Evolutionary conservation across 1,140 invertebrate genomes (phyloP), one percentile per base, ranked within the genome.

Genomic region (Eubasilissa regina): DNA sequence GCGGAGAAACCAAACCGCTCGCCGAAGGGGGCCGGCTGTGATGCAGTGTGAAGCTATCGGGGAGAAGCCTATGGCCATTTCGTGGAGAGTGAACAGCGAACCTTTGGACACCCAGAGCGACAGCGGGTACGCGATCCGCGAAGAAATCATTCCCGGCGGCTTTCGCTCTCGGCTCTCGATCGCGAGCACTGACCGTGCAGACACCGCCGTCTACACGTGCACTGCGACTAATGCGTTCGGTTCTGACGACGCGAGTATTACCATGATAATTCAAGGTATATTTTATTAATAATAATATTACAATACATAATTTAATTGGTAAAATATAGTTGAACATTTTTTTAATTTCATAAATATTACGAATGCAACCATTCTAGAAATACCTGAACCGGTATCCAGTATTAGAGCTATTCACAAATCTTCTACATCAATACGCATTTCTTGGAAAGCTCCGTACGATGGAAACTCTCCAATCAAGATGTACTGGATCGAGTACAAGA

Each of bases 71-170:
- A 96, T 99, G 85, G 96, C 96, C 83, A 97, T 99, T 60, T 91
- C 96, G 19, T 99, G 97, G 98, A 97, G 96, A 87, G 97, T 97
- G 92, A 97, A 97, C 87, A 97, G 96, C 87, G 97, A 97, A 86
- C 92, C 96, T 66, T 88, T 97, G 72, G 96, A 97, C 88, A 93
- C 95, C 43, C 96, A 97, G 88, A 94, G 92, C 73, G 95, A 97
- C 85, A 94, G 92, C 17, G 93, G 96, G 68, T 97, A 97, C 87
- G 97, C 96, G 1, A 97, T 98, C 84, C 93, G 95, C 66, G 96
- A 97, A 89, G 96, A 97, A 87, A 96, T 96, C 84, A 86, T 96
- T 35, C 92, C 94, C 0, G 95, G 95, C 83, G 96, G 96, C 75
- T 95, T 97, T 8, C 88, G 97, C 79, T 97, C 96, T 21, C 96